Evolutionary conservation across 2,888 invertebrate genomes (phyloP).

Genomic region (Lasioglossum lativentre): DNA sequence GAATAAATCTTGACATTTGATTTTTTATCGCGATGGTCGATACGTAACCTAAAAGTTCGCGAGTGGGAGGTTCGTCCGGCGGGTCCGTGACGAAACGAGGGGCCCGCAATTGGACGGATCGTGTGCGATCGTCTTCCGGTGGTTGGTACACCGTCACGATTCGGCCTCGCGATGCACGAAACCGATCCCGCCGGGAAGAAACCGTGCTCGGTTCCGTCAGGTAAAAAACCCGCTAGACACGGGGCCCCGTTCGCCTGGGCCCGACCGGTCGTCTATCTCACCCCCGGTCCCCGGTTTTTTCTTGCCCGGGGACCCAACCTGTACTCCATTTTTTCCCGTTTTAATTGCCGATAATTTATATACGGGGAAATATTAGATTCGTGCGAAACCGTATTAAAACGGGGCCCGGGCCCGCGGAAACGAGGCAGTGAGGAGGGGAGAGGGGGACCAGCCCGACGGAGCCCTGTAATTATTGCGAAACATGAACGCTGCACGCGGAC

Average conservation of each 20-base stretch:
- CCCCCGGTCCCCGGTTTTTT: slow-evolving; percentile 24
- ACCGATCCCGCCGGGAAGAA: slow-evolving; percentile 51
- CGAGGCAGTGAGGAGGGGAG: slow-evolving; percentile 6
- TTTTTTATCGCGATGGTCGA: background rate
- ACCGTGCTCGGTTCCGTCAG: background rate
- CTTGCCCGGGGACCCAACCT: slow-evolving; percentile 2
- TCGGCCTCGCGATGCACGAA: slow-evolving; percentile 62
- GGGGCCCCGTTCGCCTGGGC: slow-evolving; percentile 24
- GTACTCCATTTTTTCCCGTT: slow-evolving; percentile 76
- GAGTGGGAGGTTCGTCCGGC: slow-evolving; percentile 39
- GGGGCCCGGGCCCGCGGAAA: slow-evolving; percentile 43
- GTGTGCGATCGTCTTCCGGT: slow-evolving; percentile 61
- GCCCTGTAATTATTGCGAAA: slow-evolving; percentile 85
- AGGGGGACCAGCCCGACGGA: slow-evolving; percentile 65
- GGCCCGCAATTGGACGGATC: slow-evolving; percentile 40
- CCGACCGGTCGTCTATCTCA: slow-evolving; percentile 31
- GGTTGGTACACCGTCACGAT: slow-evolving; percentile 64
- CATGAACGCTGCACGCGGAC: slow-evolving; percentile 81
- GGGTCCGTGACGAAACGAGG: slow-evolving; percentile 71
- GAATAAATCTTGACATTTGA: background rate
- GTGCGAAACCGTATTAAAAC: slow-evolving; percentile 84
- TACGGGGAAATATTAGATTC: slow-evolving; percentile 84
- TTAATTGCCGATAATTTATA: slow-evolving; percentile 84
- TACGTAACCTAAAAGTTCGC: background rate
- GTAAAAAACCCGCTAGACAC: slow-evolving; percentile 40